Evolutionary conservation across 2,113 vertebrate species (phyloP), one percentile per base, ranked within the genome.

Genomic region (Aspidoscelis tigris): DNA sequence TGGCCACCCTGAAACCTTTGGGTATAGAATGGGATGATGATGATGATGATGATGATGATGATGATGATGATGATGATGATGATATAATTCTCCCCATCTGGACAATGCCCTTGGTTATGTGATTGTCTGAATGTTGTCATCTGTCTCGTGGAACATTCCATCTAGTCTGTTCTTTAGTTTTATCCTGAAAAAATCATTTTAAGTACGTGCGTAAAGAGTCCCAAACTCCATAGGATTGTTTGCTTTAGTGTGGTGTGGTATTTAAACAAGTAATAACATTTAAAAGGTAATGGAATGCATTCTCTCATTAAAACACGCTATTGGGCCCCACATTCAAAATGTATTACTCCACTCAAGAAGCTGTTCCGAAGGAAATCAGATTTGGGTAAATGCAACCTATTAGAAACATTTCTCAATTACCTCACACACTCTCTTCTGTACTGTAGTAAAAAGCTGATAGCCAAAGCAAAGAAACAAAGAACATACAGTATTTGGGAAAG

Each of bases 171-270:
- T 65, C 85, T 81, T 43, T 43, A 84, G n/a, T 68, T 55, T 70
- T 39, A 61, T n/a, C 82, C 79, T 58, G 78, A 83, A 85, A 84
- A 84, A 89, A 64, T n/a, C 7, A 81, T 88, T 89, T 83, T 66
- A 91, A 91, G 7, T 1, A 83, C 85, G 84, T 82, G 24, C 8
- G 74, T 0, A 0, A 86, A 65, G 10, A 80, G 81, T 89, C 82
- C 75, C 70, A 87, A 85, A 75, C 3, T 47, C 61, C 50, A 81
- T 66, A 39, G 53, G n/a, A 18, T 43, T 39, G 12, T 18, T 55
- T 18, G 14, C 12, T 61, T 61, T 61, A 61, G 58, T 61, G 14
- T 61, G 58, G 58, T 24, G 74, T 87, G 81, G 16, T 61, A 87
- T 72, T 76, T 47, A n/a, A 55, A 61, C 58, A 74, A 76, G 53